Base-by-base conservation (phyloP, 1,140 invertebrate species). In the Caenorhabditis remanei region DNA sequence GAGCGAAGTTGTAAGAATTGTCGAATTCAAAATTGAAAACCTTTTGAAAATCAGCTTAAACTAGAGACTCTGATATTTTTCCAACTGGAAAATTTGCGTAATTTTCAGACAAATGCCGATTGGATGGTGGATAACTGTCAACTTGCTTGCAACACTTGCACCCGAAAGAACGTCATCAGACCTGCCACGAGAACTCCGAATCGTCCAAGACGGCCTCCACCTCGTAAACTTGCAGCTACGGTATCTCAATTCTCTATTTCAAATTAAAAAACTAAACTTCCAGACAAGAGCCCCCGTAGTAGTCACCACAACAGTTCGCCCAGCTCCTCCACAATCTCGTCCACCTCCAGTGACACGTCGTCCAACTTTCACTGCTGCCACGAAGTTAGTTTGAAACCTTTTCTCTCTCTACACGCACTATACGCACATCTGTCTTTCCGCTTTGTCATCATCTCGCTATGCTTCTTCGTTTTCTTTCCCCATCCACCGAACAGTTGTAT, bases 71-170 rank as follows among this genome's bases (percentile, higher is more conserved):
- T 11, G 14, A 50, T 9, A 50, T 11, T 50, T 50, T 2, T 53
- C 16, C 11, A 7, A 67, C 24, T 67, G 19, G 40, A 41, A 67
- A 11, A n/a, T 32, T 32, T 0, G 0, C 19, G 50, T 3, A 48
- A 84, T 41, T 56, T 88, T 75, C 88, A 86, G 82, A 88, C 89
- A 16, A 92, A 92, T 90, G 79, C 43, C 19, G 85, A 90, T 24
- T 92, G 91, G 92, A 92, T 92, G 91, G 75, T 85, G 40, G 65
- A 84, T 53, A 92, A 92, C 79, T 92, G 91, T 50, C 87, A 92
- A 61, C 85, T 92, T 21, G 92, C 91, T 5, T 92, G 90, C 65
- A 85, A 87, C 41, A 88, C 88, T 21, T 90, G 90, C 48, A 83
- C 63, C 6, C 13, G 46, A 79, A 79, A 50, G 46, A 50, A 48